A percentile compares a stretch with the other conserved stretches of the same genome.
These are phyloP conservation scores for Xenopus borealis DNA, from an alignment of 2,113 vertebrate genomes.

Conservation along the genomic window DNA sequence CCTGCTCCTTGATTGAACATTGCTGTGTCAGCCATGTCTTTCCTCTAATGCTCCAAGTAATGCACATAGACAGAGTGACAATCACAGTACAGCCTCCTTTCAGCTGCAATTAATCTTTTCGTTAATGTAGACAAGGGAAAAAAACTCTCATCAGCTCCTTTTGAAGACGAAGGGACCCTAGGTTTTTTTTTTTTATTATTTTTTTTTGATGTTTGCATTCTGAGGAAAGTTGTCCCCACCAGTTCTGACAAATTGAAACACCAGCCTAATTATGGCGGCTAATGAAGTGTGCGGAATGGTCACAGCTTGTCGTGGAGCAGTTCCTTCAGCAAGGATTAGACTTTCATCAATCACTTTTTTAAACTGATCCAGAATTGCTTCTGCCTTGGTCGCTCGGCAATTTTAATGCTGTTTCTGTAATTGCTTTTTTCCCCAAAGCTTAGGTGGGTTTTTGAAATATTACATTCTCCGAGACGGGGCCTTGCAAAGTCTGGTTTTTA, in stretches of 20 bases:
- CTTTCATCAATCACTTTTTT: slow-evolving; percentile 92
- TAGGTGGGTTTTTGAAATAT: slow-evolving; percentile 74
- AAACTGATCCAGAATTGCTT: slow-evolving; percentile 82
- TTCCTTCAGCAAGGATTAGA: slow-evolving; percentile 92
- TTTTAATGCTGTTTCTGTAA: slow-evolving; percentile 82
- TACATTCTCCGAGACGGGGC: slow-evolving; percentile 61
- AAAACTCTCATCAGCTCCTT: slow-evolving; percentile 82
- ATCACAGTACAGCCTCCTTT: slow-evolving; percentile 72
- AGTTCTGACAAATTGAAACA: slow-evolving; percentile 91
- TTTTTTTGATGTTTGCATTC: slow-evolving; percentile 82
- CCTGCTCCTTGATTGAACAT: slow-evolving; percentile 62
- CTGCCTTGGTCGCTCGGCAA: slow-evolving; percentile 69
- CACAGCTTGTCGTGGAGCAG: slow-evolving; percentile 83
- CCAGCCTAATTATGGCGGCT: slow-evolving; percentile 94
- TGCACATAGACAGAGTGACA: slow-evolving; percentile 77
- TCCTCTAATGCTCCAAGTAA: slow-evolving; percentile 71
- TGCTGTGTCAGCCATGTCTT: slow-evolving; percentile 64
- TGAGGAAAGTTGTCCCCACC: slow-evolving; percentile 85
- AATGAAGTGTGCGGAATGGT: slow-evolving; percentile 96
- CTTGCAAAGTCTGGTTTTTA: slow-evolving; percentile 66
- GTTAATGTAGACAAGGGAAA: slow-evolving; percentile 78
- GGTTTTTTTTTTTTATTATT: slow-evolving; percentile 36
- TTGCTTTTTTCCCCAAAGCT: slow-evolving; percentile 77
- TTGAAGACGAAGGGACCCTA: slow-evolving; percentile 80
- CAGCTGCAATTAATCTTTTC: slow-evolving; percentile 92